Percentiles rank a stretch among this genome's conserved stretches.
phyloP scores from a whole-genome alignment of 2,888 invertebrate species.

The Sesia apiformis region DNA sequence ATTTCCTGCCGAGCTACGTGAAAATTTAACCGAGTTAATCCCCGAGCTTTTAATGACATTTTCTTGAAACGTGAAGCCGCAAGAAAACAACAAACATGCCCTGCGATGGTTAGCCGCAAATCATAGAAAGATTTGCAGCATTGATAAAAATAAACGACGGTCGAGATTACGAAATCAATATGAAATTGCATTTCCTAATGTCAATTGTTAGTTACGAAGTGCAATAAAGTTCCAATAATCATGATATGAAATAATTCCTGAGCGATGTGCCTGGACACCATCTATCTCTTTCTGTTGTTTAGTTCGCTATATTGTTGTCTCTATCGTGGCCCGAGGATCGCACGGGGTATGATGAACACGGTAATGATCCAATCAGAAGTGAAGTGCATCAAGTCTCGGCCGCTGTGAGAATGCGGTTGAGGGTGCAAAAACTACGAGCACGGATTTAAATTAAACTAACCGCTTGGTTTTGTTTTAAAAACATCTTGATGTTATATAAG shows the following conservation, averaged over 20 bases:
- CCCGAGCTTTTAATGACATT: conserved; percentile 71
- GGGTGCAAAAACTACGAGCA: conserved; percentile 71
- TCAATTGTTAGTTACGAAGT: conserved; percentile 75
- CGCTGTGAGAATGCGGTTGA: conserved; percentile 74
- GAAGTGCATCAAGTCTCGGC: conserved; percentile 69
- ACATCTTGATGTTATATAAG: neutral
- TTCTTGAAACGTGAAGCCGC: conserved; percentile 55
- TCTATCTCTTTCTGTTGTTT: conserved; percentile 28
- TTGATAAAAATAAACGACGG: conserved; percentile 69
- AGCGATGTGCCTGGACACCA: conserved; percentile 49
- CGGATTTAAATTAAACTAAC: conserved; percentile 69
- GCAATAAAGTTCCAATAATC: conserved; percentile 75
- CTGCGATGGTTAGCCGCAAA: conserved; percentile 66
- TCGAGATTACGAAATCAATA: conserved; percentile 71
- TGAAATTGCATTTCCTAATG: conserved; percentile 75
- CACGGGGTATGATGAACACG: conserved; percentile 73
- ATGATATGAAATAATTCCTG: conserved; percentile 72
- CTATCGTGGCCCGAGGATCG: conserved; percentile 61
- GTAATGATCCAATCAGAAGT: conserved; percentile 75
- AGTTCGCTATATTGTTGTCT: conserved; percentile 25
- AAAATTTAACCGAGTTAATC: conserved; percentile 67
- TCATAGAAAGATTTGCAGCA: conserved; percentile 72
- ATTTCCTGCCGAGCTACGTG: conserved; percentile 69
- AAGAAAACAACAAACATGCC: conserved; percentile 59
- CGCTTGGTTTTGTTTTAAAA: conserved; percentile 57